A percentile compares a stretch with the other conserved stretches of the same genome.
phyloP scores from a whole-genome alignment of 2,888 invertebrate species.

The Bellardia pandia region DNA sequence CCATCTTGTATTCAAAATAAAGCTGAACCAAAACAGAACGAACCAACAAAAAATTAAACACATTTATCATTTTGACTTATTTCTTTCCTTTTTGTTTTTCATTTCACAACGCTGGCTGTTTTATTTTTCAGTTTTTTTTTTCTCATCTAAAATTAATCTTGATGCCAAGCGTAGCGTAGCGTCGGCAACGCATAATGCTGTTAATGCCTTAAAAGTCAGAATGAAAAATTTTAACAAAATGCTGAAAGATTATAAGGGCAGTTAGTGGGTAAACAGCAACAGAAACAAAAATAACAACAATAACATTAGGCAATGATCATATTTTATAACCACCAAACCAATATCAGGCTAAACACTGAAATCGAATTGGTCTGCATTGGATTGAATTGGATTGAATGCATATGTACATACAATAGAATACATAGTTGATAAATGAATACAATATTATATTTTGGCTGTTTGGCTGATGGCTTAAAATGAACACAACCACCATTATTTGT shows the following conservation, averaged over 20 bases:
- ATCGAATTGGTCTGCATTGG: constrained; percentile 32
- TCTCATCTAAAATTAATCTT: constrained; percentile 82
- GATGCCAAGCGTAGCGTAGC: constrained; percentile 80
- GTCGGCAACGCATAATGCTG: constrained; percentile 73
- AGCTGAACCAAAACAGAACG: constrained; percentile 65
- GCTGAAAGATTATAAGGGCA: constrained; percentile 70
- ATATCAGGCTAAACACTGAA: constrained; percentile 35
- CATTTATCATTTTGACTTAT: constrained; percentile 83
- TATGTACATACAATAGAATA: not conserved
- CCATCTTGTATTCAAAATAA: constrained; percentile 63
- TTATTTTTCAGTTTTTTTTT: constrained; percentile 33
- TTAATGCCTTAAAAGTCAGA: constrained; percentile 39
- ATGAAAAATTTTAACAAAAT: constrained; percentile 38
- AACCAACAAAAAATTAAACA: constrained; percentile 75
- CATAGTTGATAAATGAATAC: constrained; percentile 17
- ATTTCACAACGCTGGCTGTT: constrained; percentile 47
- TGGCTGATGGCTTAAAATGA: not conserved
- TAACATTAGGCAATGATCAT: constrained; percentile 68
- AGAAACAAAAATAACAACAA: constrained; percentile 9
- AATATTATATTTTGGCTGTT: constrained; percentile 31
- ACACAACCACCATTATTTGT: constrained; percentile 35
- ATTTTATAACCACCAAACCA: constrained; percentile 56
- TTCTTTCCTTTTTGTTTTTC: constrained; percentile 78
- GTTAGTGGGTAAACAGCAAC: constrained; percentile 66
- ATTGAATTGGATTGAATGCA: constrained; percentile 41